Evolutionary conservation across 2,797 vertebrate genomes (phyloP), one percentile per base, ranked within the genome.

Genomic region (Neosilurus hyrtlii): DNA sequence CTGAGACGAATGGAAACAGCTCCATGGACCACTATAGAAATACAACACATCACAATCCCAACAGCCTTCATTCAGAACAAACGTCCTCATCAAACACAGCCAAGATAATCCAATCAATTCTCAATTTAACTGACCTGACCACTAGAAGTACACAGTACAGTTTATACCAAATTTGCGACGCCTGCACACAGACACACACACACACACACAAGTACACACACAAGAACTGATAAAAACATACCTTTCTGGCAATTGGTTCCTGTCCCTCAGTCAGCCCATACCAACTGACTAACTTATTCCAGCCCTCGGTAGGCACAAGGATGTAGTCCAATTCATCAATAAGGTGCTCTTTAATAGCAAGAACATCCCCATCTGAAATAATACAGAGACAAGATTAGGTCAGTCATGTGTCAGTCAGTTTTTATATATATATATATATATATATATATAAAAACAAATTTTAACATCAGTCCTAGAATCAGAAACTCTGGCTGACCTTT

Each of bases 281-380:
- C 98, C 98, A 99, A 93, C 97, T 98, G 90, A 99, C 96, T 57
- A 99, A 94, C 90, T 97, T 98, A 92, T 97, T 99, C 98, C 98
- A 99, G 89, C 97, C 97, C 88, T 98, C 97, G 26, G 97, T 98
- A 49, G 98, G 98, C 86, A 99, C 95, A 87, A 99, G 93, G 90
- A 99, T 97, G 90, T 99, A 99, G 92, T 99, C 97, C 84, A 99
- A 93, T 91, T 99, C 98, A 91, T 99, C 98, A 51, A 99, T 99
- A 92, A 99, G 97, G 92, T 99, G 97, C 71, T 99, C 97, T 89
- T 97, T 98, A 90, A 99, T 97, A 88, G 95, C 96, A 89, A 97
- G 94, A 70, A 96, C 96, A 83, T 99, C 97, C 61, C 95, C 96
- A 92, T 98, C 98, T 99, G 81, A 1, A 88, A 90, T 10, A 52